These are phyloP conservation scores for Hyperoplus immaculatus DNA, from an alignment of 2,797 vertebrate species.

Conservation along the genomic window DNA sequence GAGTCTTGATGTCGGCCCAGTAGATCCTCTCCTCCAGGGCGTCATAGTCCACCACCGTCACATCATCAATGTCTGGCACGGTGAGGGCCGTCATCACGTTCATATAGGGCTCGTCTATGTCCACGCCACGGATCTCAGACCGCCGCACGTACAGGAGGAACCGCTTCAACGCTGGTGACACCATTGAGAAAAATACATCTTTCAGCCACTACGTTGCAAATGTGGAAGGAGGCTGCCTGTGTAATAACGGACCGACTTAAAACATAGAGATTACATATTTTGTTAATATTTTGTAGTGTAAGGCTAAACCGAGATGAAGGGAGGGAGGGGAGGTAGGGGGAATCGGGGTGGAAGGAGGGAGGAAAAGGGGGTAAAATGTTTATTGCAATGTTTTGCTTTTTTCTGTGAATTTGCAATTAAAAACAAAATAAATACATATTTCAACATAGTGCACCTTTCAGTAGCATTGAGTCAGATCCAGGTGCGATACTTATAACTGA, in stretches of 20 bases:
- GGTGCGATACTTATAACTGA: slow-evolving; percentile 21
- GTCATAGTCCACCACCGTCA: slow-evolving; percentile 97
- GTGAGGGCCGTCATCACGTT: slow-evolving; percentile 99
- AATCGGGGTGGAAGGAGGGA: no score
- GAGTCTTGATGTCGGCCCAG: slow-evolving; percentile 98
- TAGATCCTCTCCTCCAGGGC: slow-evolving; percentile 94
- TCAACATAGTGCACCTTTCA: no score
- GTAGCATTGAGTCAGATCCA: not conserved
- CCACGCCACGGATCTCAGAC: slow-evolving; percentile 97
- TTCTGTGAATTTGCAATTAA: no score
- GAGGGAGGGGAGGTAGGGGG: no score
- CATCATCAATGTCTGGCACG: slow-evolving; percentile 97
- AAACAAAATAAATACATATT: no score
- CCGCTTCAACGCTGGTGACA: slow-evolving; percentile 90
- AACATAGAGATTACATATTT: no score
- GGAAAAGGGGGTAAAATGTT: no score
- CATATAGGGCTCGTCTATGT: slow-evolving; percentile 97
- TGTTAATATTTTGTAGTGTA: no score
- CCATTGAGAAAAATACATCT: slow-evolving; percentile 22
- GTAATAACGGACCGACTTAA: no score
- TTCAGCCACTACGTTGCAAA: not conserved
- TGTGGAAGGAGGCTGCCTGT: no score
- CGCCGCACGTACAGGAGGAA: slow-evolving; percentile 95
- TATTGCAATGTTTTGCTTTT: no score
- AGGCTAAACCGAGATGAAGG: no score